A percentile compares a stretch with the other conserved stretches of the same genome.
phyloP scores from a whole-genome alignment of 2,888 invertebrate species.

The Dasysyrphus tricinctus region DNA sequence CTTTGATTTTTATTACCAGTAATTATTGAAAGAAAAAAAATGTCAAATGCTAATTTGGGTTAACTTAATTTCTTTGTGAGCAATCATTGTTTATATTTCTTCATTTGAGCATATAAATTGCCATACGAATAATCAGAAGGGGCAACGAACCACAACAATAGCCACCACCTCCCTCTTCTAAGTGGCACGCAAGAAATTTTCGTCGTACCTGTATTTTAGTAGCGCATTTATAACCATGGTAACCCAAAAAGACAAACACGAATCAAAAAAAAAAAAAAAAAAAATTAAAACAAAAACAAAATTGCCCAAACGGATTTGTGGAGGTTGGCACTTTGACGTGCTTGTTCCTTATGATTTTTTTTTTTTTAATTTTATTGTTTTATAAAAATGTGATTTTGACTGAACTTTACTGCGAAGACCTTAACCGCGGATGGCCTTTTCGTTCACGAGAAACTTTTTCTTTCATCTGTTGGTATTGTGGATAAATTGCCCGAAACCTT shows the following conservation, averaged over 20 bases:
- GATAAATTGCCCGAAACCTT: slow-evolving; percentile 65
- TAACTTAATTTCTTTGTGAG: slow-evolving; percentile 18
- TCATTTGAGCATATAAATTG: slow-evolving; percentile 37
- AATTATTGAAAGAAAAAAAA: slow-evolving; percentile 25
- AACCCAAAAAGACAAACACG: slow-evolving; percentile 50
- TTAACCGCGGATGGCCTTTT: slow-evolving; percentile 70
- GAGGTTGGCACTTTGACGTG: slow-evolving; percentile 43
- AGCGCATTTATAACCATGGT: slow-evolving; percentile 38
- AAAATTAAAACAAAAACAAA: slow-evolving; percentile 9
- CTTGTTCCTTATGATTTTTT: slow-evolving; percentile 19
- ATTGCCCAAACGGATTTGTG: slow-evolving; percentile 39
- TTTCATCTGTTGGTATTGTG: slow-evolving; percentile 29
- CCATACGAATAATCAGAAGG: slow-evolving; percentile 24
- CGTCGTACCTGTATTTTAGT: neutral
- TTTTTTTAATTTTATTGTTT: neutral
- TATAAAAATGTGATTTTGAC: slow-evolving; percentile 10
- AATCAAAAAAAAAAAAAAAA: neutral
- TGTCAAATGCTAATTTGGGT: slow-evolving; percentile 17
- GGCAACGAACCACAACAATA: slow-evolving; percentile 58
- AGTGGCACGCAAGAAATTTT: slow-evolving; percentile 25
- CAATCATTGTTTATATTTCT: slow-evolving; percentile 45
- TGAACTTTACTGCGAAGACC: slow-evolving; percentile 53
- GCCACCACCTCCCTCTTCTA: neutral
- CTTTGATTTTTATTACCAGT: slow-evolving; percentile 25
- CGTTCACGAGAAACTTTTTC: slow-evolving; percentile 27